Evolutionary conservation across 35 echinoderm and acorn worm genomes (phyloP).

Genomic region (Strongylocentrotus purpuratus): DNA sequence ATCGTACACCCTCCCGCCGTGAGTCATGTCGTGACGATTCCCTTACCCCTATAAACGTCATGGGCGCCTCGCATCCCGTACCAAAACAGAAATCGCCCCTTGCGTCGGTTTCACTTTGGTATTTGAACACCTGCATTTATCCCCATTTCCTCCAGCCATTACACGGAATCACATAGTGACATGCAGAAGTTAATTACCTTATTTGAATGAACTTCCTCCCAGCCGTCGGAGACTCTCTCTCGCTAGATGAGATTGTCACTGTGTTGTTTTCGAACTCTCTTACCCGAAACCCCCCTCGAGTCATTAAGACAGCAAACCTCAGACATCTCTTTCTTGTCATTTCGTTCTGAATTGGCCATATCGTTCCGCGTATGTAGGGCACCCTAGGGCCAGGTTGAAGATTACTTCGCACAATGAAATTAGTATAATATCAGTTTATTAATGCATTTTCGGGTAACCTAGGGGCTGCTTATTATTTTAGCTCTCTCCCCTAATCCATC

Average conservation of each 20-base stretch:
- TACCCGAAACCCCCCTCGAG: not conserved
- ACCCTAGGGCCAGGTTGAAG: not conserved
- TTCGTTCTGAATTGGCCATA: not conserved
- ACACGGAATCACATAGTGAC: conserved; percentile 7
- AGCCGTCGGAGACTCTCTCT: not conserved
- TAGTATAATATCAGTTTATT: conserved; percentile 8
- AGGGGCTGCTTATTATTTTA: not conserved
- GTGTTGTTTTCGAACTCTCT: conserved; percentile 4
- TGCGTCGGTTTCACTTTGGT: not conserved
- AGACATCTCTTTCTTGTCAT: not conserved
- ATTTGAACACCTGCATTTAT: conserved; percentile 18
- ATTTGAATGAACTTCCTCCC: conserved; percentile 6
- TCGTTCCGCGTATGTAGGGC: not conserved
- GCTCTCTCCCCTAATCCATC: not conserved
- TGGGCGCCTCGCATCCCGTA: not conserved
- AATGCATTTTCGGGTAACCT: not conserved
- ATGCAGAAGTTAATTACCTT: conserved; percentile 18
- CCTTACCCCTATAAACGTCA: not conserved
- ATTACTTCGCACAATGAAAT: conserved; percentile 3
- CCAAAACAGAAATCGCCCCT: not conserved
- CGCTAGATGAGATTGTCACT: not conserved
- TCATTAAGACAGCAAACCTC: conserved; percentile 16
- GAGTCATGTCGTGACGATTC: not conserved
- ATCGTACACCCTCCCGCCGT: no score
- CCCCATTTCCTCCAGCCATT: not conserved